Conservation (phyloP, 1,140 invertebrate genomes). For the silkworm (Bombyx mori) region ASM3026992v2 NC_085125.1:8842501-8843000, state of each 20-base stretch:
- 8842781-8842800: slow-evolving; percentile 37
- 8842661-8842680: slow-evolving; percentile 14
- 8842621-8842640: slow-evolving; percentile 29
- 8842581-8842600: not conserved
- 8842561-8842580: too few relatives aligned
- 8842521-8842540: too few relatives aligned
- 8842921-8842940: slow-evolving; percentile 21
- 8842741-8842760: slow-evolving; percentile 12
- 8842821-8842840: slow-evolving; percentile 51
- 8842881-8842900: slow-evolving; percentile 21
- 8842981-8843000: slow-evolving; percentile 33
- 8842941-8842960: slow-evolving; percentile 39
- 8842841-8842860: slow-evolving; percentile 54
- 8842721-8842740: too few relatives aligned
- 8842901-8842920: not conserved
- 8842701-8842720: too few relatives aligned
- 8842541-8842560: too few relatives aligned
- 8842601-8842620: slow-evolving; percentile 11
- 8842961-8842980: slow-evolving; percentile 44
- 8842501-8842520: too few relatives aligned
- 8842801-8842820: slow-evolving; percentile 58
- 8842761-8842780: slow-evolving; percentile 30
- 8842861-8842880: slow-evolving; percentile 43
- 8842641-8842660: slow-evolving; percentile 32
- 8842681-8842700: slow-evolving; percentile 5